A percentile compares a stretch with the other conserved stretches of the same genome.
These are phyloP conservation scores for Spilarctia lutea DNA, from an alignment of 2,888 invertebrate species.

Conservation along the genomic window DNA sequence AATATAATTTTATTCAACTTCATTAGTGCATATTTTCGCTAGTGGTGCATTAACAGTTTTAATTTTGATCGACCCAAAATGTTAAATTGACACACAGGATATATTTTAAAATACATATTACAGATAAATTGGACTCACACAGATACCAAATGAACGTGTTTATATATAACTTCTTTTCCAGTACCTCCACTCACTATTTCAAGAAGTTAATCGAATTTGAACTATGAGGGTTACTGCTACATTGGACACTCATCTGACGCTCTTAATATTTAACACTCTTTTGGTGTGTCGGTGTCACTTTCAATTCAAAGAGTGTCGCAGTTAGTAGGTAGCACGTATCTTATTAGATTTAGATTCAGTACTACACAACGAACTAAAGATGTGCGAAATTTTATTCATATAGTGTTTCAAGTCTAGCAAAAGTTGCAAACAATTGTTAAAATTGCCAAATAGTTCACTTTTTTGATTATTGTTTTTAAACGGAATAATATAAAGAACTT, in stretches of 20 bases:
- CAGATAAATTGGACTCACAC: too few relatives aligned
- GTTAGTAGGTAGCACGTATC: not conserved
- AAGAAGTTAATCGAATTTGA: too few relatives aligned
- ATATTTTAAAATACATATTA: too few relatives aligned
- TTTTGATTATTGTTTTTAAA: too few relatives aligned
- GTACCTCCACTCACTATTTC: too few relatives aligned
- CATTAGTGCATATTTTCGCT: not conserved
- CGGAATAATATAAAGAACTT: conserved; percentile 13
- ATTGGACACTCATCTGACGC: too few relatives aligned
- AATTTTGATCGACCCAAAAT: not conserved
- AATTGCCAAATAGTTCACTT: not conserved
- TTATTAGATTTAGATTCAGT: conserved; percentile 14
- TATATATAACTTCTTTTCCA: too few relatives aligned
- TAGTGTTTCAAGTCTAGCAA: conserved; percentile 23
- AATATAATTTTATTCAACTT: not conserved
- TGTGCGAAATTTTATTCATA: conserved; percentile 39
- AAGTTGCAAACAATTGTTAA: conserved; percentile 23
- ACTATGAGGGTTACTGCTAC: too few relatives aligned
- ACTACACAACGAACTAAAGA: not conserved
- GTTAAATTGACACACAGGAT: too few relatives aligned
- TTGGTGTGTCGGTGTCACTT: not conserved
- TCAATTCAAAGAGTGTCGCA: not conserved
- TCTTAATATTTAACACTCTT: too few relatives aligned
- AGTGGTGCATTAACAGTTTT: not conserved
- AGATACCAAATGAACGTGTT: too few relatives aligned